Conservation (phyloP, 2,888 invertebrate genomes). For the Tiphia femorata region DNA sequence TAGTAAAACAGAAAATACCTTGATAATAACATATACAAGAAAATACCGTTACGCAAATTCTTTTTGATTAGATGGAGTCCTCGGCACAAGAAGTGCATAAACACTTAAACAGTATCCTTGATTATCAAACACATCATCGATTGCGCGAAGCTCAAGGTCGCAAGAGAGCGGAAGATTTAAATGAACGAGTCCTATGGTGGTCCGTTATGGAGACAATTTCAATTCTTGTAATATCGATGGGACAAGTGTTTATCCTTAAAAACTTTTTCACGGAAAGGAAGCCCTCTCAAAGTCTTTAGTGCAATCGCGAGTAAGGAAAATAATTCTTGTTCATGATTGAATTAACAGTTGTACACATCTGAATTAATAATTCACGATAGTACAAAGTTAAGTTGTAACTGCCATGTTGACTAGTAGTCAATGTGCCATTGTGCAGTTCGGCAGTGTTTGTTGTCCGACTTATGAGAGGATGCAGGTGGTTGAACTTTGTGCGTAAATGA, state of each 20-base stretch:
- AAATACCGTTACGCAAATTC: background rate
- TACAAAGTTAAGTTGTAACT: constrained; percentile 10
- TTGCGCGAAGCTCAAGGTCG: constrained; percentile 94
- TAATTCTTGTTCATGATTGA: constrained; percentile 16
- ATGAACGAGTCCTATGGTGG: constrained; percentile 95
- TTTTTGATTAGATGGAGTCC: constrained; percentile 85
- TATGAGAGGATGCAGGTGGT: constrained; percentile 11
- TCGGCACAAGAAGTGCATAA: constrained; percentile 92
- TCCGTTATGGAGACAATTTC: constrained; percentile 89
- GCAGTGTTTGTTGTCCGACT: constrained; percentile 14
- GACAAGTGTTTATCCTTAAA: constrained; percentile 91
- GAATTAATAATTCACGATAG: constrained; percentile 1
- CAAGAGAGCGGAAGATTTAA: constrained; percentile 96
- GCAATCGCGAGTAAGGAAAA: constrained; percentile 10
- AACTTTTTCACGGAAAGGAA: constrained; percentile 84
- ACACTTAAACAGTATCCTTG: constrained; percentile 87
- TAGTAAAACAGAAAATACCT: background rate
- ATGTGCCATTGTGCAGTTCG: constrained; percentile 26
- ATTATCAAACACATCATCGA: constrained; percentile 97
- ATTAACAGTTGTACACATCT: constrained; percentile 16
- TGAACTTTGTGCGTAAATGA: background rate
- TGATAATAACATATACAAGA: background rate
- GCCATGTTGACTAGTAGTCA: constrained; percentile 14
- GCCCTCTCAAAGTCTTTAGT: constrained; percentile 48
- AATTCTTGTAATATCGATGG: constrained; percentile 87